Base-by-base conservation (phyloP, 2,797 vertebrate species). In the Taeniopygia guttata region DNA sequence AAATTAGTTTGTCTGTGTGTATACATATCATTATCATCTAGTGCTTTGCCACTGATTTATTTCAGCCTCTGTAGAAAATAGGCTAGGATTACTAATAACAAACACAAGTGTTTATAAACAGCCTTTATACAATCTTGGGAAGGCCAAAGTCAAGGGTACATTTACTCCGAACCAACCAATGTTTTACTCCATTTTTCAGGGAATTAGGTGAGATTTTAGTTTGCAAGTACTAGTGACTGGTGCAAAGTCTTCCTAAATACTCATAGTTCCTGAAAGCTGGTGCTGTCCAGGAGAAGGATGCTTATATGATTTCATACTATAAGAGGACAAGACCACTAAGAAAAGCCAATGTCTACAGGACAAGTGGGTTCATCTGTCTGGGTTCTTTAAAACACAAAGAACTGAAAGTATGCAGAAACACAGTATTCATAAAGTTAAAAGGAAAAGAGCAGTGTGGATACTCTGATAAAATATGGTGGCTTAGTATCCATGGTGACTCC, bases 51-150 rank as follows among this genome's bases (percentile, higher is more conserved):
- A 78, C 82, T 83, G 93, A 93, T 87, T 92, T 88, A 80, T 94
- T 97, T 94, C 87, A 92, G 83, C 52, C 55, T 51, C 86, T 81
- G 87, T 40, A 90, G 91, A 89, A 97, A 96, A 95, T 60, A 89
- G 38, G 51, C 84, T 91, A 45, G 46, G 27, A 86, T 93, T 82
- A 34, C 59, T 92, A 86, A 77, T 38, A 74, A 78, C 69, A 95
- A 90, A 77, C 72, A 84, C n/a, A 42, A 14, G 19, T 90, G 79
- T 95, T 96, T 95, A 96, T 84, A 94, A 96, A 81, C 58, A 95
- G n/a, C 40, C 29, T 66, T 36, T 38, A 27, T 26, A 40, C 19
- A 72, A 0, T 77, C 15, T 67, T 84, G 23, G 60, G 25, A 29
- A 49, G 2, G 2, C 45, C 72, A 43, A 87, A 17, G 27, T 88